Base-by-base conservation (phyloP, 1,140 invertebrate species). In the Pogonognathellus flavescens region DNA sequence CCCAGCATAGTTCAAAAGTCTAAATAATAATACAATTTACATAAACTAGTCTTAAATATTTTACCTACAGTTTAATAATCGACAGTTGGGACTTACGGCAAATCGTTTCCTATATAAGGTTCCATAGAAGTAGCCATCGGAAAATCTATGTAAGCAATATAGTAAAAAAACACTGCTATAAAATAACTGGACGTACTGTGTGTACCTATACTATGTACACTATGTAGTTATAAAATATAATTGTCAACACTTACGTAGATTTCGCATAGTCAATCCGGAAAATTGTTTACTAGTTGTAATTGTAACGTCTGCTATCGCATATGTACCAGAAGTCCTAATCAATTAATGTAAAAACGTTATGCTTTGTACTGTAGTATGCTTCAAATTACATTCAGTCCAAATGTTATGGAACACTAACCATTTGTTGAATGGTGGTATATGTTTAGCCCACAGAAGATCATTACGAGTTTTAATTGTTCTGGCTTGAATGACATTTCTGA, bases 61-160 rank as follows among this genome's bases (percentile, higher is more conserved):
- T n/a, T n/a, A n/a, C n/a, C n/a, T n/a, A n/a, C n/a, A n/a, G n/a
- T n/a, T n/a, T n/a, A n/a, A n/a, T n/a, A n/a, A n/a, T n/a, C n/a
- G n/a, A n/a, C n/a, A n/a, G n/a, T n/a, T n/a, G n/a, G n/a, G n/a
- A 41, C 80, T 85, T 80, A 85, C 86, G 84, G 84, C 13, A 87
- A 76, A 41, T 84, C 82, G 41, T 87, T 85, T 31, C 55, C 84
- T 8, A 84, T 49, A 55, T 53, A 87, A 11, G 86, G 86, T 41
- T 83, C 81, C 18, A 83, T 53, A 6, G 83, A 16, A 10, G 66
- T 59, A 50, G 81, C 86, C 22, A 87, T 80, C 6, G 86, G 86
- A 7, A 87, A 55, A 22, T 82, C 86, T 86, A 49, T 18, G 0
- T 11, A 55, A 55, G 25, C 22, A 41, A 41, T 41, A 41, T 41